Evolutionary conservation across 2,888 invertebrate genomes (phyloP), one percentile per base, ranked within the genome.

Genomic region (Drosophila atroscutellata): DNA sequence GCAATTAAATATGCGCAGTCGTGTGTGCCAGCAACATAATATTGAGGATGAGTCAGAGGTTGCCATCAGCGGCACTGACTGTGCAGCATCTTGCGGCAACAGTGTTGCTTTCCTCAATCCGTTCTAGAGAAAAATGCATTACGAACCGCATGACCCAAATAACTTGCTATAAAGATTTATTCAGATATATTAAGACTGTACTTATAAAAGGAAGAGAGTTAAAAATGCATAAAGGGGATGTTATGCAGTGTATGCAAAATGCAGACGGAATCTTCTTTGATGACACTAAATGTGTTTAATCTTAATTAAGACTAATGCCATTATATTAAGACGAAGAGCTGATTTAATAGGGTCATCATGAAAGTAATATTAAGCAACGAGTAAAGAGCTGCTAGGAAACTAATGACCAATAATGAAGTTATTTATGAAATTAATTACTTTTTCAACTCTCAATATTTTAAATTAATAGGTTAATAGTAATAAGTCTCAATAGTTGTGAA

Each of bases 1-100:
- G 82, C 86, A 86, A 86, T 86, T 86, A 86, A 87, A 86, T 87
- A 86, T 86, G 86, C 87, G 83, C 86, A 87, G 87, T 87, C 86
- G 87, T 86, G 86, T 87, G 75, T 79, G 72, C 85, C 63, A 50
- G 57, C 54, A 36, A 36, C 54, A 64, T 39, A 61, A 63, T 36
- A 63, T 50, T 30, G 74, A 69, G 66, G 54, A 76, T 62, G 81
- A 76, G 58, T 42, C 77, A 47, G 56, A 56, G 59, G 56, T 72
- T 59, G 64, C 58, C 57, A 37, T 58, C 52, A 50, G 50, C 54
- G 60, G 52, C 37, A 32, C 68, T 71, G 80, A 69, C 75, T 69
- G 50, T 69, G 80, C 86, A 60, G 51, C 86, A 63, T 52, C 62
- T 62, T 70, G 69, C 39, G 65, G 68, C 67, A 71, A 54, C 56